Base-by-base conservation (phyloP, 2,888 invertebrate genomes). In the Melanargia galathea region DNA sequence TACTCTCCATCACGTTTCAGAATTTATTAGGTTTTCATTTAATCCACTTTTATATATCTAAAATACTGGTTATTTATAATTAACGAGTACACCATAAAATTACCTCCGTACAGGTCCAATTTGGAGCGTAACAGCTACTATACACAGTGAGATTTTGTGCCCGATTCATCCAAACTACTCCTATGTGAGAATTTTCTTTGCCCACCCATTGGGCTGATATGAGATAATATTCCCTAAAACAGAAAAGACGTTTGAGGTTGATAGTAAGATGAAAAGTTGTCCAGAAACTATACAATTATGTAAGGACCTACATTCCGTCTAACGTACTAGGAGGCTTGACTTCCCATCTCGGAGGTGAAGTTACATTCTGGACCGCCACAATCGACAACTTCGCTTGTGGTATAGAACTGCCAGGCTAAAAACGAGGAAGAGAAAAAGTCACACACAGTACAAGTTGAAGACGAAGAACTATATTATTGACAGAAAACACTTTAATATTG, bases 81-180 rank as follows among this genome's bases (percentile, higher is more conserved):
- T n/a, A n/a, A n/a, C n/a, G n/a, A 20, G 49, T 43, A 18, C 16
- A 40, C n/a, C n/a, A 60, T 24, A 45, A 13, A 45, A 6, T 65
- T 75, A 97, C 97, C 93, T 97, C 96, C 71, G 94, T 92, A 87
- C 98, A 98, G 62, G 94, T 94, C 95, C 97, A 96, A 80, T 94
- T 95, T 7, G 96, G 95, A 49, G 95, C 94, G 66, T 94, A 93
- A 84, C 98, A 98, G 68, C 97, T 94, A 69, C 97, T 95, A 75
- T 98, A 94, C 67, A 97, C 94, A 73, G 97, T 96, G 71, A 96
- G 93, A 86, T 98, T 98, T 90, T 99, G 98, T 49, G 96, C 95
- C 73, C 99, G 93, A 85, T 97, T 97, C 94, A 98, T 95, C 97
- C 98, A 99, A 62, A 97, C 96, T 56, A 96, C 95, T 57, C 96